Base-by-base conservation (phyloP, 2,113 vertebrate species). In the Pygoscelis antarcticus region DNA sequence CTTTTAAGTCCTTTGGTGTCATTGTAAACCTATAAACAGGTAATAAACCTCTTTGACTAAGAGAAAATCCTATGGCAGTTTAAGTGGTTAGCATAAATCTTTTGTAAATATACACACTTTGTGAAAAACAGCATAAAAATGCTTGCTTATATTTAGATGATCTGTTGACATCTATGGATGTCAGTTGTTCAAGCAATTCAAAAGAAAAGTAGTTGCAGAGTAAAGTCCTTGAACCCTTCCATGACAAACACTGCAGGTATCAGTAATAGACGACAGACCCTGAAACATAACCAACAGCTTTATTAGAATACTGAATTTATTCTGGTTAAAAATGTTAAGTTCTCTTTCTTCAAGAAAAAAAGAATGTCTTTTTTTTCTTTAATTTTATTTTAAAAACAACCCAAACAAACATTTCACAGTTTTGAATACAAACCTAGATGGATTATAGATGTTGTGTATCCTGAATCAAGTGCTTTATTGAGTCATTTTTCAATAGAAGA, bases 331-430 rank as follows among this genome's bases (percentile, higher is more conserved):
- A 58, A 38, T 13, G 4, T 47, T 55, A 57, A 44, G 3, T 27
- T 70, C 4, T 64, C 3, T 32, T 81, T 34, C 21, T 46, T 49
- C 7, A 84, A 46, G 19, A 11, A 58, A 44, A 70, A 20, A 42
- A 34, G 8, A 7, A 9, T 23, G 5, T 34, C 4, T 40, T 30
- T 21, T 23, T 60, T 87, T 60, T 11, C 3, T 32, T 65, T 38
- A 18, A 58, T 77, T 83, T 60, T 18, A 51, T 88, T 54, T 4
- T 1, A 13, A 87, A 65, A 51, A 10, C 6, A 40, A 2, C 0
- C 6, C 5, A n/a, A 47, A 36, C 5, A 79, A 61, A 19, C 1
- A 1, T 46, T 42, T 4, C 7, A 2, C 7, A 10, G 5, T 36
- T 78, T 49, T 90, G 16, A 78, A 92, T 42, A 51, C 6, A 82